Base-by-base conservation (phyloP, 2,113 vertebrate genomes). In the Neodontobutis hainanensis region DNA sequence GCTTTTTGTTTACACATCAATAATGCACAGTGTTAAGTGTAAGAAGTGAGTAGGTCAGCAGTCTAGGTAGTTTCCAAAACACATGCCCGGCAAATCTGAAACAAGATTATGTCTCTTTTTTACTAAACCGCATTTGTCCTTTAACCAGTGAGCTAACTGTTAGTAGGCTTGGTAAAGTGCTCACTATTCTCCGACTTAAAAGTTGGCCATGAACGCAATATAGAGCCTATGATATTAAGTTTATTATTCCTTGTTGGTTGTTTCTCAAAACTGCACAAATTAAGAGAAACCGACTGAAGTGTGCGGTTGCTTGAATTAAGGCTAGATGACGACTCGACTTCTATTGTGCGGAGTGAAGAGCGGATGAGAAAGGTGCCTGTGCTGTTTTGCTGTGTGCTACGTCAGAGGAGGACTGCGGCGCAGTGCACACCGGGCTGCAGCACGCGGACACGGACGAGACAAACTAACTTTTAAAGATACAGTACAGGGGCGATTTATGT, bases 1-100 rank as follows among this genome's bases (percentile, higher is more conserved):
- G 68, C n/a, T 63, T 16, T 27, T 27, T 86, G 82, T 89, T 90
- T 84, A 86, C 75, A 77, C 62, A 72, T 77, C 59, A 88, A 59
- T 80, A 78, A 82, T 78, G 65, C 60, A 64, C 4, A 44, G 10
- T 35, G 38, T 77, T 16, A 52, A 79, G 76, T 59, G 46, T 70
- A 62, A 40, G 35, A 80, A 76, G 0, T 44, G 63, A 75, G 65
- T 63, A 62, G 50, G 62, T 78, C 77, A 83, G 83, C 81, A 81
- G 45, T 19, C 42, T 11, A 8, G 2, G 10, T 32, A 49, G 34
- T 77, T 77, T 73, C 57, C 16, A 12, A 52, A 61, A 52, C 59
- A 59, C 66, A 35, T 64, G 11, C 19, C 19, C 19, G 3, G 43
- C 9, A 40, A 34, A 5, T 6, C 35, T n/a, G 48, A 75, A 64